These are phyloP conservation scores for Ctenochaetus hawaiiensis DNA, from an alignment of 2,797 vertebrate genomes.

Conservation along the genomic window DNA sequence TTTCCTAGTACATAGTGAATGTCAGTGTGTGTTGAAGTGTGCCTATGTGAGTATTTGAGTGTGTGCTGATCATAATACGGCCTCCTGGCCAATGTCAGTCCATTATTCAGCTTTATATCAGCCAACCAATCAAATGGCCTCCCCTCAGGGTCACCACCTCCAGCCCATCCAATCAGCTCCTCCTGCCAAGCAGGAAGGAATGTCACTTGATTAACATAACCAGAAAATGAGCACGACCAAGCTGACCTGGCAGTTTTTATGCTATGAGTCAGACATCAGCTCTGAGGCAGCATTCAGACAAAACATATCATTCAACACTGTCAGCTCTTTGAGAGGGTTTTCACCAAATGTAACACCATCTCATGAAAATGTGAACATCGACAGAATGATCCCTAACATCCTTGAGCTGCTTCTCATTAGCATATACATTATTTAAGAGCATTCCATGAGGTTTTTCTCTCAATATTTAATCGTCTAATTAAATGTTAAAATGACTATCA, in stretches of 20 bases:
- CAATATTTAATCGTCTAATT: slow-evolving; percentile 68
- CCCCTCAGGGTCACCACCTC: slow-evolving; percentile 73
- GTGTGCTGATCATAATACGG: slow-evolving; percentile 48
- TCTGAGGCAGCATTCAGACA: slow-evolving; percentile 30
- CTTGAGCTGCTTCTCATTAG: slow-evolving; percentile 44
- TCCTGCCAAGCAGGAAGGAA: slow-evolving; percentile 72
- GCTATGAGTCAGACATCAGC: slow-evolving; percentile 21
- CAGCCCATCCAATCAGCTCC: slow-evolving; percentile 78
- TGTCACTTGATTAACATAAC: slow-evolving; percentile 75
- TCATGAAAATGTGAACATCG: slow-evolving; percentile 18
- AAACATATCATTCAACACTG: slow-evolving; percentile 17
- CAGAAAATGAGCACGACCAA: slow-evolving; percentile 55
- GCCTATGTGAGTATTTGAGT: slow-evolving; percentile 21
- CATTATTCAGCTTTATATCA: slow-evolving; percentile 74
- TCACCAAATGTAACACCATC: slow-evolving; percentile 26
- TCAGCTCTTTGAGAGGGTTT: slow-evolving; percentile 38
- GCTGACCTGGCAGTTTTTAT: slow-evolving; percentile 61
- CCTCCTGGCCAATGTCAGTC: slow-evolving; percentile 67
- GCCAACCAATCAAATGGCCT: slow-evolving; percentile 77
- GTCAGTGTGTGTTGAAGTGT: slow-evolving; percentile 36
- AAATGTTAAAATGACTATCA: slow-evolving; percentile 71
- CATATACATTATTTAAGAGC: slow-evolving; percentile 61
- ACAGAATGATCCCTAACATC: slow-evolving; percentile 39
- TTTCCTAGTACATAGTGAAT: slow-evolving; percentile 39
- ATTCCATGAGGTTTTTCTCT: slow-evolving; percentile 50